phyloP scores from a whole-genome alignment of 2,888 invertebrate genomes.

The Abrostola tripartita region DNA sequence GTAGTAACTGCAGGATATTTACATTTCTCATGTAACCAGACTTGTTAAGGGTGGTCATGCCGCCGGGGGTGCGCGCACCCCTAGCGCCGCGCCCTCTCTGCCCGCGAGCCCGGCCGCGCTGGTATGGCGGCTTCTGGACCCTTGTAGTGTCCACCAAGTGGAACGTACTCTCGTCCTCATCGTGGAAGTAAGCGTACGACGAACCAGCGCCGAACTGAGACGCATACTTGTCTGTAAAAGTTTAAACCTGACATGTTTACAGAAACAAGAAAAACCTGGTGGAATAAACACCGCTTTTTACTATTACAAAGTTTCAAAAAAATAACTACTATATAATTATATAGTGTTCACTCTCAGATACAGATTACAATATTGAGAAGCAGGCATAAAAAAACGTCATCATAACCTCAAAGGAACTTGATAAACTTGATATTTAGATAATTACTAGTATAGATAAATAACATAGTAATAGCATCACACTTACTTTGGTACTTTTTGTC shows the following conservation, averaged over 20 bases:
- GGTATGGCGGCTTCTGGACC: constrained; percentile 96
- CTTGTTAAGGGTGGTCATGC: constrained; percentile 95
- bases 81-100: constrained; percentile 92
- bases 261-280: constrained; percentile 18
- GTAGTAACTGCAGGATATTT: constrained; percentile 5
- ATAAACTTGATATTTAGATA: constrained; percentile 9
- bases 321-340: too few species aligned
- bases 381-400: constrained; percentile 59
- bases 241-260: not conserved
- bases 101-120: constrained; percentile 96
- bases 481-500: constrained; percentile 98
- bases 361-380: constrained; percentile 15
- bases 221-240: constrained; percentile 93
- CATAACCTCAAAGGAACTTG: constrained; percentile 69
- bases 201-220: constrained; percentile 98
- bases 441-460: constrained; percentile 1
- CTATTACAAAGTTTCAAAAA: too few species aligned
- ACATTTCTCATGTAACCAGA: constrained; percentile 74
- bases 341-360: not conserved
- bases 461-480: constrained; percentile 63
- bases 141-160: constrained; percentile 98
- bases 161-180: constrained; percentile 99
- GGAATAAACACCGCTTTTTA: too few species aligned
- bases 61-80: constrained; percentile 90
- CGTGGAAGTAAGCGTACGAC: constrained; percentile 99